Percentiles rank a stretch among this genome's conserved stretches.
phyloP scores from a whole-genome alignment of 1,140 invertebrate species.

The Diabrotica undecimpunctata region DNA sequence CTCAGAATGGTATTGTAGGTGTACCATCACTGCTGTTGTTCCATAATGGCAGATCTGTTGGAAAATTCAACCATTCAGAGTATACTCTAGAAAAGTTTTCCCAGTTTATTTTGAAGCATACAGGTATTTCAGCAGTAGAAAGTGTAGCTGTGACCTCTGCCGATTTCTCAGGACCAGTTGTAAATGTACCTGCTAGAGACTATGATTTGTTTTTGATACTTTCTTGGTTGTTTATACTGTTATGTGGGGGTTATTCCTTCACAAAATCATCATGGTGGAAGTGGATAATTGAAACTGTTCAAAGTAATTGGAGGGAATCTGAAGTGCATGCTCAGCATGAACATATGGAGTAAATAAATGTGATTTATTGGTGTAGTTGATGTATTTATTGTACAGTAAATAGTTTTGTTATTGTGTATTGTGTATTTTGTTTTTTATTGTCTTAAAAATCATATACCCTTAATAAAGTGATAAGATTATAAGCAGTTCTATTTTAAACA shows the following conservation, averaged over 20 bases:
- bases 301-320: conserved; percentile 86
- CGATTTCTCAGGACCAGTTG: conserved; percentile 77
- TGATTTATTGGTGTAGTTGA: too few relatives aligned
- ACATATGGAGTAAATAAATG: conserved; percentile 52
- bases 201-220: conserved; percentile 80
- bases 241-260: conserved; percentile 74
- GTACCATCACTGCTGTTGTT: conserved; percentile 90
- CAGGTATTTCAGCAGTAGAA: conserved; percentile 64
- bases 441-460: too few relatives aligned
- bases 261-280: conserved; percentile 74
- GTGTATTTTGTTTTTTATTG: too few relatives aligned
- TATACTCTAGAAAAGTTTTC: conserved; percentile 77
- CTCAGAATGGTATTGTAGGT: conserved; percentile 90
- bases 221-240: conserved; percentile 80
- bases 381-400: too few relatives aligned
- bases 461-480: too few relatives aligned
- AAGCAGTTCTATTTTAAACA: too few relatives aligned
- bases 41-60: conserved; percentile 84
- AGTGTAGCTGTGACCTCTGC: conserved; percentile 68
- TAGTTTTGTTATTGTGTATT: too few relatives aligned
- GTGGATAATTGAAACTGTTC: conserved; percentile 77
- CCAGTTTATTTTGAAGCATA: conserved; percentile 77
- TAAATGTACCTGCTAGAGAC: conserved; percentile 65
- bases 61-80: conserved; percentile 82
- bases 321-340: conserved; percentile 85